Conservation (phyloP, 2,113 vertebrate species). For the Mirounga angustirostris region DNA sequence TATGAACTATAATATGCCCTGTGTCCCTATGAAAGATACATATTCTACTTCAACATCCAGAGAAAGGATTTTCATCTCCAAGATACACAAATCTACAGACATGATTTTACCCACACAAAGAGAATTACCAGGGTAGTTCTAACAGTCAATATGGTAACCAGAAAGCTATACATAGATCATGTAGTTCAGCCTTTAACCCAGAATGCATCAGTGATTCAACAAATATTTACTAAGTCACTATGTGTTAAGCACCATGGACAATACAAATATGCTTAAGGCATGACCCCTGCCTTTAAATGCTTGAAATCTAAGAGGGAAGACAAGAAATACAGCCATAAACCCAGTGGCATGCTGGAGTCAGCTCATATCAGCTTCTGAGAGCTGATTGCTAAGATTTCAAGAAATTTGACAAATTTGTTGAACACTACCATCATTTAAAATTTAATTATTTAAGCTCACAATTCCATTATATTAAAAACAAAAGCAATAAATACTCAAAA, state of each 20-base stretch:
- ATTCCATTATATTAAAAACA: slow-evolving; percentile 13
- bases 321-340: neutral
- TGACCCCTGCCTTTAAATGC: neutral
- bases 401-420: neutral
- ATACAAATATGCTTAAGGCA: neutral
- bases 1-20: neutral
- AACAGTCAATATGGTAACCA: neutral
- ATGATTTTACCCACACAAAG: neutral
- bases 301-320: neutral
- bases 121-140: neutral
- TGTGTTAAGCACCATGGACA: neutral
- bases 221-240: neutral
- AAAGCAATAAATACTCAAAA: neutral
- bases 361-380: neutral
- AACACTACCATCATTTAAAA: neutral
- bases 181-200: neutral
- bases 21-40: neutral
- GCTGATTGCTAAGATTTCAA: neutral
- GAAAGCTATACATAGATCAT: neutral
- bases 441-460: neutral
- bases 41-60: neutral
- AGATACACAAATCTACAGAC: neutral
- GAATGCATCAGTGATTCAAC: neutral
- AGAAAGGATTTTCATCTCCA: neutral
- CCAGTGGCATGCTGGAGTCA: neutral